Conservation (phyloP, 1,140 invertebrate species). For the Vollenhovia emeryi region DNA sequence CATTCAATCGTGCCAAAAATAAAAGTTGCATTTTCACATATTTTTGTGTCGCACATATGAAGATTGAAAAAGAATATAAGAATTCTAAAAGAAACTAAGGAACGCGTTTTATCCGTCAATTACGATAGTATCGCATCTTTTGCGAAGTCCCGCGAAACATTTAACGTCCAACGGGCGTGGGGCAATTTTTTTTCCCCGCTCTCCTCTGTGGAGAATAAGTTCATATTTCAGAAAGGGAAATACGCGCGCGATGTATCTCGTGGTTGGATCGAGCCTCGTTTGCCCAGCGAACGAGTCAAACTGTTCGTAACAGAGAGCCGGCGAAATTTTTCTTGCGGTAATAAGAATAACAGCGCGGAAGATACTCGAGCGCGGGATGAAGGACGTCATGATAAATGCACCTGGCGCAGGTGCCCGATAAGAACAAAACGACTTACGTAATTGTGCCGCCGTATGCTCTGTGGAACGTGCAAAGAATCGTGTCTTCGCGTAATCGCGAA, state of each 20-base stretch:
- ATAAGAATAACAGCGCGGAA: slow-evolving; percentile 17
- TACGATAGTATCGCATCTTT: neutral
- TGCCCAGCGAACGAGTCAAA: slow-evolving; percentile 11
- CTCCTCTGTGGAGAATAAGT: neutral
- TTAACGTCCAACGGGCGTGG: neutral
- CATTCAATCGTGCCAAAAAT: neutral
- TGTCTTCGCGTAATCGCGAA: neutral
- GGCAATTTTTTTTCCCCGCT: neutral
- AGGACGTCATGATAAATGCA: neutral
- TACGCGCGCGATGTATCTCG: neutral
- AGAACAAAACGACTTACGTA: slow-evolving; percentile 24
- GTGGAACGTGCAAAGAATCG: slow-evolving; percentile 25
- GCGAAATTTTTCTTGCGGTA: slow-evolving; percentile 19
- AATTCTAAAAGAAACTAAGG: neutral
- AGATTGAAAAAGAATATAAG: slow-evolving; percentile 18
- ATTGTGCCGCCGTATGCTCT: slow-evolving; percentile 13
- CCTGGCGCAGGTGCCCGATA: slow-evolving; percentile 13
- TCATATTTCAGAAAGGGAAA: neutral
- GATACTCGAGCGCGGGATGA: neutral
- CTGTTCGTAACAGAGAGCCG: neutral
- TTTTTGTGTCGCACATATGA: neutral
- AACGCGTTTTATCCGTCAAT: neutral
- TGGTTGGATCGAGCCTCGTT: neutral
- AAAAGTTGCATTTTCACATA: neutral
- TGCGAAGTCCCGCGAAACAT: neutral